Conservation (phyloP, 2,888 invertebrate species). For the Chymomyza procnemis region DNA sequence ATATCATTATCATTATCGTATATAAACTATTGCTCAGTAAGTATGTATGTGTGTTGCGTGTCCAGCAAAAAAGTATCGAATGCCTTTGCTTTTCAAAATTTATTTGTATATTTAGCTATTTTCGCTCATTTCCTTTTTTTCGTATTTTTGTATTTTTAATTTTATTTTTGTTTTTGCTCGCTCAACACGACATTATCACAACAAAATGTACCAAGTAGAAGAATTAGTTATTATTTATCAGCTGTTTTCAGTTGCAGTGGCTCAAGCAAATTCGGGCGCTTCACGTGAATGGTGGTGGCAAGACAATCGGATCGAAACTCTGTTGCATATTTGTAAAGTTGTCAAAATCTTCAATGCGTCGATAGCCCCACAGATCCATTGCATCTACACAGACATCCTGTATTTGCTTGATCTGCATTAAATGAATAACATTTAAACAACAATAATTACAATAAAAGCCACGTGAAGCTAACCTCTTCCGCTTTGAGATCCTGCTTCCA, state of each 20-base stretch:
- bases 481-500: conserved; percentile 88
- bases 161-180: conserved; percentile 58
- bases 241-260: conserved; percentile 47
- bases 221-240: conserved; percentile 50
- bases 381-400: conserved; percentile 86
- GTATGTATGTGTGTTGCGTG: conserved; percentile 56
- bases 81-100: conserved; percentile 10
- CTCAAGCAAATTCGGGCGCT: conserved; percentile 31
- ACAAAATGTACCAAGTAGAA: conserved; percentile 73
- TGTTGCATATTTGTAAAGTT: conserved; percentile 79
- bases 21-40: conserved; percentile 68
- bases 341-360: conserved; percentile 81
- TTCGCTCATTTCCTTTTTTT: not conserved
- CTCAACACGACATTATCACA: conserved; percentile 71
- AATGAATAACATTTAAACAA: not conserved
- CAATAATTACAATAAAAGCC: too few relatives aligned
- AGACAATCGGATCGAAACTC: conserved; percentile 81
- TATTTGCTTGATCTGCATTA: conserved; percentile 76
- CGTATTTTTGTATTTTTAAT: conserved; percentile 7
- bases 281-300: conserved; percentile 78
- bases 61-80: conserved; percentile 50
- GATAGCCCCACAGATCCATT: conserved; percentile 91
- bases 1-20: conserved; percentile 23
- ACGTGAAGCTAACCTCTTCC: conserved; percentile 81
- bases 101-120: too few relatives aligned